phyloP scores from a whole-genome alignment of 2,113 vertebrate genomes.

The Panthera tigris region DNA sequence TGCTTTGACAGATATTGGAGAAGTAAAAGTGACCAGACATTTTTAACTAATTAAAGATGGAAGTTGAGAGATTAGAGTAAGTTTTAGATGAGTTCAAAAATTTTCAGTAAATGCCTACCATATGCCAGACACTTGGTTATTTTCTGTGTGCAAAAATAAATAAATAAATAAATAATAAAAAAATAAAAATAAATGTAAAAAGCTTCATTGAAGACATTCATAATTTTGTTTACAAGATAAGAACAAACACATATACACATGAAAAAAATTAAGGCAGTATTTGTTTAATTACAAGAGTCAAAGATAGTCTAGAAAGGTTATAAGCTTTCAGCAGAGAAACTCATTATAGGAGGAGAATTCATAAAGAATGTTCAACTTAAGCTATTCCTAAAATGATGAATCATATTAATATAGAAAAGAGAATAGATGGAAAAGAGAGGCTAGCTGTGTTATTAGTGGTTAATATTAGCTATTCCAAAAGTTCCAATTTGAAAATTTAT shows the following conservation, averaged over 20 bases:
- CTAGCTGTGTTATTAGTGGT: neutral
- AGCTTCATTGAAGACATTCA: neutral
- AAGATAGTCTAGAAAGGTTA: neutral
- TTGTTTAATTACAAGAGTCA: neutral
- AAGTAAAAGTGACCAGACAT: slow-evolving; percentile 49
- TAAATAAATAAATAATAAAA: too few relatives aligned
- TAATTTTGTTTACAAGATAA: neutral
- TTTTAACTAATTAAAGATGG: slow-evolving; percentile 52
- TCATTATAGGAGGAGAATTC: neutral
- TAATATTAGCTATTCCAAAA: slow-evolving; percentile 1
- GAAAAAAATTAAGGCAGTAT: neutral
- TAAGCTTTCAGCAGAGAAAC: neutral
- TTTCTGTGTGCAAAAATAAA: neutral
- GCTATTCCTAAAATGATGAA: neutral
- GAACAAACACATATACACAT: neutral
- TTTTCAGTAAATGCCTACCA: slow-evolving; percentile 18
- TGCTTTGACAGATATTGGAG: slow-evolving; percentile 25
- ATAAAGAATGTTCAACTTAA: neutral
- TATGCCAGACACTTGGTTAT: neutral
- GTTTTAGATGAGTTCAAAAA: neutral
- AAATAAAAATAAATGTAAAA: neutral
- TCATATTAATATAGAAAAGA: neutral
- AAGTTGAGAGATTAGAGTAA: slow-evolving; percentile 15
- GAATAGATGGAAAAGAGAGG: neutral
- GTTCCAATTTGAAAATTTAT: neutral